Conservation (phyloP, 2,888 invertebrate species). For the Machimus atricapillus region DNA sequence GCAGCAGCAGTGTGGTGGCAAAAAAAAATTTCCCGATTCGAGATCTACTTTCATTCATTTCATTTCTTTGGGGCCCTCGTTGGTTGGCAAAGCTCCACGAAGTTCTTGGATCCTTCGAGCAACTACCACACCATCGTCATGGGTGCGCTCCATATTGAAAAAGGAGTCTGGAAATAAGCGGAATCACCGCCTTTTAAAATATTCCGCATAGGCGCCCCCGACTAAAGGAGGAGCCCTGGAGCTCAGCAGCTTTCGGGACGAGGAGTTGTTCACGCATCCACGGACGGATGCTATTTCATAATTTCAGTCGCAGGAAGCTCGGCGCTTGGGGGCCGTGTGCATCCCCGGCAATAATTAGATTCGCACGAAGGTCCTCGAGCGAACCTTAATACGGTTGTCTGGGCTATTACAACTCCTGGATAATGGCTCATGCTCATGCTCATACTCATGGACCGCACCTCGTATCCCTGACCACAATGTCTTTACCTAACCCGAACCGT, state of each 20-base stretch:
- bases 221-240: neutral
- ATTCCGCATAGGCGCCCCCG: neutral
- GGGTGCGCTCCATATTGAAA: neutral
- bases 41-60: slow-evolving; percentile 39
- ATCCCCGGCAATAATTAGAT: neutral
- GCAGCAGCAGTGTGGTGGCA: neutral
- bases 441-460: neutral
- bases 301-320: neutral
- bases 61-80: neutral
- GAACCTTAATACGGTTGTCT: slow-evolving; percentile 27
- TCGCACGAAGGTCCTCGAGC: neutral
- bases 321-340: neutral
- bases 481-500: slow-evolving; percentile 3
- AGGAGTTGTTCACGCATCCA: neutral
- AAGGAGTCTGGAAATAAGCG: neutral
- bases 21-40: slow-evolving; percentile 20
- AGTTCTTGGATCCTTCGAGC: neutral
- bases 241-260: neutral
- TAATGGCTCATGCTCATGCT: neutral
- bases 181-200: neutral
- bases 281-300: neutral
- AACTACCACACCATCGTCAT: neutral
- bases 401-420: slow-evolving; percentile 20
- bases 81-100: neutral
- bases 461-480: slow-evolving; percentile 17